Conservation (phyloP, 2,797 vertebrate species). For the Sebastes hopkinsi region DNA sequence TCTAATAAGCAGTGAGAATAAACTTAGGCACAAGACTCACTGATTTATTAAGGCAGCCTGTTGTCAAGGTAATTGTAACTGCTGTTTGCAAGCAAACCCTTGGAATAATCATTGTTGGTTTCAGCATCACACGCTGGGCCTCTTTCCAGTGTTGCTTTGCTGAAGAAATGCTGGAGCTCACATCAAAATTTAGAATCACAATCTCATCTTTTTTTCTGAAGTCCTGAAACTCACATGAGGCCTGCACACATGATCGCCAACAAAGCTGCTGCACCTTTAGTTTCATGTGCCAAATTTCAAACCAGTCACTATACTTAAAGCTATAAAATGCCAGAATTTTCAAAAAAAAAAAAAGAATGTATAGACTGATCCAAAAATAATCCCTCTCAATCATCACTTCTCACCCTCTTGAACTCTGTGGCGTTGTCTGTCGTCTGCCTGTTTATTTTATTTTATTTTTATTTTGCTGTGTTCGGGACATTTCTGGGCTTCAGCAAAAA, state of each 20-base stretch:
- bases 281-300: not conserved
- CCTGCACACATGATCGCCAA: not conserved
- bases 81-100: conserved; percentile 54
- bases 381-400: no score
- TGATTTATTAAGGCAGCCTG: conserved; percentile 69
- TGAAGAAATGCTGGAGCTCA: conserved; percentile 15
- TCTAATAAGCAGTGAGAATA: conserved; percentile 70
- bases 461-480: no score
- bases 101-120: conserved; percentile 56
- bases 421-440: no score
- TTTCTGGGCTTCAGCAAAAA: no score
- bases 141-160: conserved; percentile 20
- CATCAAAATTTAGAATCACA: not conserved
- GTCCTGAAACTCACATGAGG: not conserved
- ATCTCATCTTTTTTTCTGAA: not conserved
- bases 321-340: no score
- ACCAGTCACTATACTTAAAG: not conserved
- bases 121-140: conserved; percentile 36
- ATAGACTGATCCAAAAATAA: no score
- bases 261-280: not conserved
- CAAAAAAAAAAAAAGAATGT: no score
- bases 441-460: no score
- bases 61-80: conserved; percentile 64
- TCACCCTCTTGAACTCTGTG: no score
- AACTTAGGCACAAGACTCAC: conserved; percentile 44